A percentile compares a stretch with the other conserved stretches of the same genome.
These are phyloP conservation scores for Drosophila paracracens DNA, from an alignment of 2,888 invertebrate genomes.

Conservation along the genomic window DNA sequence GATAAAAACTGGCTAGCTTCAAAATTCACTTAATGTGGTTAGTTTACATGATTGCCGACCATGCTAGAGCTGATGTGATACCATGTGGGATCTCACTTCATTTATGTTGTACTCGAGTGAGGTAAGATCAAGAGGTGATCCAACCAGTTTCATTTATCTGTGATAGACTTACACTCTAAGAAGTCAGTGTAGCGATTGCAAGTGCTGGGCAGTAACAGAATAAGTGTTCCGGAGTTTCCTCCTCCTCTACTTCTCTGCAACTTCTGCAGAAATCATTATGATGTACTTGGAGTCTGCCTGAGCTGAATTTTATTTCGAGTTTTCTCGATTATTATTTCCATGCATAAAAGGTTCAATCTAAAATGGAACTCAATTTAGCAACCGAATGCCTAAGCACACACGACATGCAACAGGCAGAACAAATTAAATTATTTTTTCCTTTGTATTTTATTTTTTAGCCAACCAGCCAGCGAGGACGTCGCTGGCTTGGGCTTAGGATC, in stretches of 20 bases:
- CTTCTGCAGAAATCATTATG: neutral
- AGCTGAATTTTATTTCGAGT: neutral
- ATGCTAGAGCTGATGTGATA: no score
- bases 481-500: slow-evolving; percentile 45
- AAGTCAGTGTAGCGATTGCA: neutral
- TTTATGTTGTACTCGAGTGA: neutral
- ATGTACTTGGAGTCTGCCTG: neutral
- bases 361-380: slow-evolving; percentile 49
- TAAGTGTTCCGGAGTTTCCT: neutral
- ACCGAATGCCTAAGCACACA: slow-evolving; percentile 28
- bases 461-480: slow-evolving; percentile 21
- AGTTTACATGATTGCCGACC: neutral
- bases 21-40: neutral
- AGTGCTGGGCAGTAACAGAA: neutral
- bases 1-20: neutral
- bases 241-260: neutral
- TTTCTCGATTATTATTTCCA: slow-evolving; percentile 20
- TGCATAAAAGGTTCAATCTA: slow-evolving; percentile 42
- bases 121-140: neutral
- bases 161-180: no score
- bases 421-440: slow-evolving; percentile 68
- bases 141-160: neutral
- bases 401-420: slow-evolving; percentile 58
- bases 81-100: no score
- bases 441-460: slow-evolving; percentile 5